These are phyloP conservation scores for Herminia tarsipennalis DNA, from an alignment of 2,888 invertebrate genomes.

Conservation along the genomic window DNA sequence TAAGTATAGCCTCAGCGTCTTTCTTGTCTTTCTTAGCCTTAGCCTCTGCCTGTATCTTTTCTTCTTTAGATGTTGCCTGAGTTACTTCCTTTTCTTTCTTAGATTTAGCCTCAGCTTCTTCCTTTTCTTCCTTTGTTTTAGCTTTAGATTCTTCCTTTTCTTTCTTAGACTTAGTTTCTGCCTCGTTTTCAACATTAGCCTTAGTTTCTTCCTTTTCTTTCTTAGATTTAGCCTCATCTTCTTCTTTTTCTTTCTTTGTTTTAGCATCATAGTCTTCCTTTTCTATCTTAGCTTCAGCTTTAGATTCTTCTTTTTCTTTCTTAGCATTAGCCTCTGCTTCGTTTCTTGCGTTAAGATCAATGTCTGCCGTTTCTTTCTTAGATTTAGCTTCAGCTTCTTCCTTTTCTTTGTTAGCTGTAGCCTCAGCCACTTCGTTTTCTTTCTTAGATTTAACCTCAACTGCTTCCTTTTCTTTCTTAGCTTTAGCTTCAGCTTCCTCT, in stretches of 20 bases:
- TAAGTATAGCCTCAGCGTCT: not conserved
- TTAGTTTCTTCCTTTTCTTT: constrained; percentile 11
- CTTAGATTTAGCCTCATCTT: constrained; percentile 3
- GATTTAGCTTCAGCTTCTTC: constrained; percentile 4
- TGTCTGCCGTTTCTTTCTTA: constrained; percentile 19
- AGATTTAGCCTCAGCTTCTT: constrained; percentile 13
- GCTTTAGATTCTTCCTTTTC: constrained; percentile 1
- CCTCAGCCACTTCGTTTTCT: not conserved
- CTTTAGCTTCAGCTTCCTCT: not conserved
- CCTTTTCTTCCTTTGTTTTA: not conserved
- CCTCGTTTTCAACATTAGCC: constrained; percentile 10
- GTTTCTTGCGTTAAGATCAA: not conserved
- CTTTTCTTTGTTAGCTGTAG: constrained; percentile 8
- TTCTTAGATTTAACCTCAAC: constrained; percentile 8
- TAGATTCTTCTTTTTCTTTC: constrained; percentile 1
- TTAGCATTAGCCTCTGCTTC: not conserved
- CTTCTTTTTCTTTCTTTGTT: constrained; percentile 1
- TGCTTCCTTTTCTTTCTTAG: not conserved
- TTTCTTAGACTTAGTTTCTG: constrained; percentile 15
- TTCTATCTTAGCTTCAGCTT: constrained; percentile 4
- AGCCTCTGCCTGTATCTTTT: not conserved
- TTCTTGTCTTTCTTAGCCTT: not conserved
- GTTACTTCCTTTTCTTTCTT: not conserved
- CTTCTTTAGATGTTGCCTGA: not conserved
- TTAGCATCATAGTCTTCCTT: not conserved